These are phyloP conservation scores for Argopecten irradians DNA, from an alignment of 1,140 invertebrate species.

Conservation along the genomic window DNA sequence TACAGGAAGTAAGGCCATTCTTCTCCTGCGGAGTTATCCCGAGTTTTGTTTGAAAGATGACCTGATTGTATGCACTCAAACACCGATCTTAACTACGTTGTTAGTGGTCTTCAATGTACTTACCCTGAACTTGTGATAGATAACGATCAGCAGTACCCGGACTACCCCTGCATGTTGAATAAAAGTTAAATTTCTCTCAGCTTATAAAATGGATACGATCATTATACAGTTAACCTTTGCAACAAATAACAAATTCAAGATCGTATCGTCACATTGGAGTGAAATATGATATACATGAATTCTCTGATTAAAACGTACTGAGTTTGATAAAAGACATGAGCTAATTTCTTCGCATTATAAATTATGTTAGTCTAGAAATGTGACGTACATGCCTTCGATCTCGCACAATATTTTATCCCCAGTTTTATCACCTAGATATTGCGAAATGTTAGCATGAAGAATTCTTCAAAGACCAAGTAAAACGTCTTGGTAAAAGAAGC, in stretches of 20 bases:
- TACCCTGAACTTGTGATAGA: not conserved
- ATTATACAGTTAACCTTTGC: not conserved
- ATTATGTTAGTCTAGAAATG: too few species aligned
- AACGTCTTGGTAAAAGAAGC: too few species aligned
- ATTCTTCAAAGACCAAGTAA: too few species aligned
- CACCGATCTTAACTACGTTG: not conserved
- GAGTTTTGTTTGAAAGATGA: not conserved
- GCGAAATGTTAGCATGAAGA: too few species aligned
- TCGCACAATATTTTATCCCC: too few species aligned
- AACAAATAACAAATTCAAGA: slow-evolving; percentile 23
- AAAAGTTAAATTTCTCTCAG: not conserved
- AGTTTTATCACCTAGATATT: too few species aligned
- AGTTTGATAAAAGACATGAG: not conserved
- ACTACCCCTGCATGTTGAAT: not conserved
- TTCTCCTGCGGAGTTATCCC: not conserved
- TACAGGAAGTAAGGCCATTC: not conserved
- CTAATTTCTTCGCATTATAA: not conserved
- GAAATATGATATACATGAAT: not conserved
- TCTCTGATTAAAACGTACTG: not conserved
- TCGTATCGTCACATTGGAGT: not conserved
- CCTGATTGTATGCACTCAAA: not conserved
- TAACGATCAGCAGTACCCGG: not conserved
- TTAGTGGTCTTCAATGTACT: not conserved
- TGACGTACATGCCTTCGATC: too few species aligned
- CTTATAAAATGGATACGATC: not conserved